Base-by-base conservation (phyloP, 2,797 vertebrate genomes). In the Protosalanx chinensis region DNA sequence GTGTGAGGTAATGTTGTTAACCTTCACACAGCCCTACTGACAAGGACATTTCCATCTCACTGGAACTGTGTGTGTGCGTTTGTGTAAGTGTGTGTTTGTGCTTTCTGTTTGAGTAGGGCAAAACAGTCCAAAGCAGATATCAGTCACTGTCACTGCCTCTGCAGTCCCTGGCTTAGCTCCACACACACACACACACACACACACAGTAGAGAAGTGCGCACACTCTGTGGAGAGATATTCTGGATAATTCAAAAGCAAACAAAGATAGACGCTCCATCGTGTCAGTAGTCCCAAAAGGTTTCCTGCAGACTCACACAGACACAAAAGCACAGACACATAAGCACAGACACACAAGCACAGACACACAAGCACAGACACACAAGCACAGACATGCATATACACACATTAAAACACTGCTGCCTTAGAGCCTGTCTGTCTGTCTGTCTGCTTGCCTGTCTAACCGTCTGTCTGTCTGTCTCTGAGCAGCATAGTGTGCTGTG, bases 171-270 rank as follows among this genome's bases (percentile, higher is more conserved):
- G 88, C 86, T 81, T 29, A 0, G 37, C 51, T 80, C 82, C 83
- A 71, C 1, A 64, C 58, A 57, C 33, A 51, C 73, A 64, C 61
- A 72, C 64, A n/a, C n/a, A n/a, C n/a, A 57, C 20, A 65, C 67
- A 75, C 60, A 70, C 32, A 46, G 8, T 73, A 71, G 10, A 59
- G 41, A 51, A 15, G 8, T 41, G 57, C 51, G 58, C 67, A 68
- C 53, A 65, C 70, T 70, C 41, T 65, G 72, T 61, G 37, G 75
- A 84, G 82, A 67, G 79, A 67, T 71, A 64, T 56, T 74, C 86
- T 91, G 75, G 86, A 88, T 90, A 87, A 90, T 86, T 86, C 82
- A 89, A 59, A 29, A 59, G 68, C 82, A 84, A 88, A 91, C 86
- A 88, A 88, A 89, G 82, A 72, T 72, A 84, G 80, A 87, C 81